Evolutionary conservation across 2,888 invertebrate species (phyloP).

Genomic region (Epirrhoe alternata): DNA sequence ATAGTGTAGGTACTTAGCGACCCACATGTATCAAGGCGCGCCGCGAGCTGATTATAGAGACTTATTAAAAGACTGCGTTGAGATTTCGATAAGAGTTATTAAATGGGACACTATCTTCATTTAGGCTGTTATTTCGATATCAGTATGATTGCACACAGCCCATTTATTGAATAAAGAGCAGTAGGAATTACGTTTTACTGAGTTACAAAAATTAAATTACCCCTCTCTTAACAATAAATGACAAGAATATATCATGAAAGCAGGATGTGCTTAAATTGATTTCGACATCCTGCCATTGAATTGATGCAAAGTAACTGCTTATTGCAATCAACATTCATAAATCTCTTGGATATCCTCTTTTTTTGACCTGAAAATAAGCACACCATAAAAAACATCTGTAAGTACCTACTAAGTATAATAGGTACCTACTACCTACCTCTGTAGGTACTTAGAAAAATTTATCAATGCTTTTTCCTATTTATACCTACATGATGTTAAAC

Average conservation of each 20-base stretch:
- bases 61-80: slow-evolving; percentile 4
- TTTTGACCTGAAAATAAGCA: slow-evolving; percentile 57
- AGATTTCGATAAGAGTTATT: slow-evolving; percentile 29
- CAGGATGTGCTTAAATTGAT: slow-evolving; percentile 82
- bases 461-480: too few species aligned
- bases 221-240: slow-evolving; percentile 56
- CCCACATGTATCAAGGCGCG: neutral
- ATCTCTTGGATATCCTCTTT: slow-evolving; percentile 72
- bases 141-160: slow-evolving; percentile 10
- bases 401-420: neutral
- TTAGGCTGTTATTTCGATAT: slow-evolving; percentile 23
- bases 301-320: slow-evolving; percentile 77
- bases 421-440: neutral
- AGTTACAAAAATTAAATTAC: slow-evolving; percentile 49
- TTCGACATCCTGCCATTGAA: slow-evolving; percentile 77
- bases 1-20: neutral
- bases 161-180: slow-evolving; percentile 28
- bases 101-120: slow-evolving; percentile 20
- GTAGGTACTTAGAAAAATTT: too few species aligned
- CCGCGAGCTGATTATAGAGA: neutral
- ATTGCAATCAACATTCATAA: slow-evolving; percentile 77
- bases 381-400: slow-evolving; percentile 33
- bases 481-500: too few species aligned
- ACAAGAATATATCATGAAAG: slow-evolving; percentile 74
- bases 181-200: slow-evolving; percentile 20